Conservation (phyloP, 2,888 invertebrate genomes). For the Trichopoda pennipes region DNA sequence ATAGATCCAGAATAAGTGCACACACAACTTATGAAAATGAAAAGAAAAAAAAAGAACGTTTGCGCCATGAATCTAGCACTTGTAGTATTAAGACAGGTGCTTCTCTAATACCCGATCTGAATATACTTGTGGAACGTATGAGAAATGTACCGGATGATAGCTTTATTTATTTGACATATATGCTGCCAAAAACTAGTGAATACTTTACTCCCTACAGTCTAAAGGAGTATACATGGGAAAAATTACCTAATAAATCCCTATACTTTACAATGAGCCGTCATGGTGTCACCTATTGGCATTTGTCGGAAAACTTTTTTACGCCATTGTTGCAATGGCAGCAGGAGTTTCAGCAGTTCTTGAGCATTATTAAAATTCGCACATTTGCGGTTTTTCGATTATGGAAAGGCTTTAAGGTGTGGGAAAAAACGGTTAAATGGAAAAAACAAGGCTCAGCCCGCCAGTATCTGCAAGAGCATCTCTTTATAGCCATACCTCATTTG, state of each 20-base stretch:
- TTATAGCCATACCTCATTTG: conserved; percentile 87
- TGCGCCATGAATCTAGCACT: not conserved
- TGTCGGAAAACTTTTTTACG: conserved; percentile 89
- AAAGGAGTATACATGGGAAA: conserved; percentile 87
- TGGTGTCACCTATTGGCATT: conserved; percentile 89
- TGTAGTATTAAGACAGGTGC: conserved; percentile 73
- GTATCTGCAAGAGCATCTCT: conserved; percentile 86
- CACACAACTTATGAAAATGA: not conserved
- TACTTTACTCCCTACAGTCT: conserved; percentile 89
- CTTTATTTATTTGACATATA: conserved; percentile 90
- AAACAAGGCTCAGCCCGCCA: conserved; percentile 85
- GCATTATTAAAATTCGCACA: conserved; percentile 88
- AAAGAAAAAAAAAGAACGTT: not conserved
- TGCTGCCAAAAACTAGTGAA: conserved; percentile 87
- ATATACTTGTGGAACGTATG: conserved; percentile 80
- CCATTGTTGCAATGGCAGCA: conserved; percentile 89
- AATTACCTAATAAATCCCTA: conserved; percentile 85
- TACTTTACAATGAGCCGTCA: conserved; percentile 91
- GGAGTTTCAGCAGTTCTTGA: conserved; percentile 90
- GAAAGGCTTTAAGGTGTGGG: conserved; percentile 92
- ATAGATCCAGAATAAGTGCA: not conserved
- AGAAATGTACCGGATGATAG: conserved; percentile 82
- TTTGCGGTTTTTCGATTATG: conserved; percentile 87
- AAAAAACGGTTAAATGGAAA: conserved; percentile 86
- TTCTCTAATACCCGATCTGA: conserved; percentile 77